Conservation (phyloP, 2,797 vertebrate species). For the Amblyopsis hoosieri region DNA sequence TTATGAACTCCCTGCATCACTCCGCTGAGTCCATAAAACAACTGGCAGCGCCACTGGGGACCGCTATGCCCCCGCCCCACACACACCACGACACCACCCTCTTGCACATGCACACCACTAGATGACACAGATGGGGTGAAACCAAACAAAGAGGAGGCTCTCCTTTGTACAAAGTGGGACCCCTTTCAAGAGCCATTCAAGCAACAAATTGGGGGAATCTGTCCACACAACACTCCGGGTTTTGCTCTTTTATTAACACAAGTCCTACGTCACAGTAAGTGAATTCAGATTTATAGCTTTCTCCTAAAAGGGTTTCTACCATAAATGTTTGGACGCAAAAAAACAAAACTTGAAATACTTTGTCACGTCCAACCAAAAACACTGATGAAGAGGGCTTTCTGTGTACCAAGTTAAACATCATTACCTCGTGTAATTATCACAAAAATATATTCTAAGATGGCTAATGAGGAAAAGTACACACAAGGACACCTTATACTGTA, state of each 20-base stretch:
- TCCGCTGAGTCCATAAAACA: conserved; percentile 96
- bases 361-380: conserved; percentile 31
- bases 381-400: conserved; percentile 14
- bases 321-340: conserved; percentile 38
- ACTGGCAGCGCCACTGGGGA: conserved; percentile 90
- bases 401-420: conserved; percentile 9
- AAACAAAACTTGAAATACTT: not conserved
- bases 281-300: conserved; percentile 78
- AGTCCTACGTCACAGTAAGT: conserved; percentile 75
- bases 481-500: conserved; percentile 13
- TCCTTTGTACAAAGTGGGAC: conserved; percentile 86
- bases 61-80: conserved; percentile 25
- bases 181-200: conserved; percentile 91
- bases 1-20: conserved; percentile 96
- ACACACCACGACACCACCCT: conserved; percentile 83
- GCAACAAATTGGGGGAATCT: conserved; percentile 90
- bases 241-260: conserved; percentile 82
- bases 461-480: conserved; percentile 28
- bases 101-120: conserved; percentile 91
- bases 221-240: conserved; percentile 76
- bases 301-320: conserved; percentile 53
- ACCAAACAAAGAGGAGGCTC: conserved; percentile 86
- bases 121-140: conserved; percentile 98
- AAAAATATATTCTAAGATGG: conserved; percentile 9
- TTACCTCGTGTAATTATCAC: conserved; percentile 19